A percentile compares a stretch with the other conserved stretches of the same genome.
Evolutionary conservation across 2,888 invertebrate species (phyloP).

Genomic region (Tetragnatha montana): DNA sequence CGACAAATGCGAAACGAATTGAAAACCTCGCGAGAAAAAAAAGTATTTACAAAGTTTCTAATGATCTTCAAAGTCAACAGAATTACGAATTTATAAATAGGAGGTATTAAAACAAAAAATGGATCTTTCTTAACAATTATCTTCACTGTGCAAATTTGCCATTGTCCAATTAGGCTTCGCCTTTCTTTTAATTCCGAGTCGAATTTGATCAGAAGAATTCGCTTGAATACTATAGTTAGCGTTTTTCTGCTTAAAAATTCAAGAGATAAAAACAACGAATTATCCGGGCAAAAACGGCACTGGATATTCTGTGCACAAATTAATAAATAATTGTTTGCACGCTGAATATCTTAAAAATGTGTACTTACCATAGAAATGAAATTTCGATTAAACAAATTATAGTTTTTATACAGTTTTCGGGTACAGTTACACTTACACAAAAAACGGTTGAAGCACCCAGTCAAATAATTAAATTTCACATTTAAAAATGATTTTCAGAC

Average conservation of each 20-base stretch:
- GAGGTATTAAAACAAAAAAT: slow-evolving; percentile 1
- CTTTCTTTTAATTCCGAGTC: background rate
- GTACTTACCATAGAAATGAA: background rate
- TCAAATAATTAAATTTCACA: too few relatives aligned
- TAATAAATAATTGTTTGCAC: background rate
- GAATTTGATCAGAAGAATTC: background rate
- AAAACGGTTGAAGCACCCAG: too few relatives aligned
- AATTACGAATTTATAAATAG: background rate
- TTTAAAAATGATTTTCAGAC: too few relatives aligned
- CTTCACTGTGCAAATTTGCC: slow-evolving; percentile 23
- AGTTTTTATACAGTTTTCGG: background rate
- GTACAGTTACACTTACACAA: background rate
- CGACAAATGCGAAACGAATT: background rate
- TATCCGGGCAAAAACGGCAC: background rate
- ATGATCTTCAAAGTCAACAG: slow-evolving; percentile 19
- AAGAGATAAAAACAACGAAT: background rate
- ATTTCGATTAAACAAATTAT: background rate
- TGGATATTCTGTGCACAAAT: background rate
- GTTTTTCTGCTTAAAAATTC: background rate
- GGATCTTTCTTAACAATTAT: background rate
- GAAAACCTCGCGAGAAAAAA: background rate
- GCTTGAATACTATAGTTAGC: background rate
- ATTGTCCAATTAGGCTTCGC: slow-evolving; percentile 2
- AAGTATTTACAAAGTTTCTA: slow-evolving; percentile 9
- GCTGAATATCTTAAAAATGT: background rate